Evolutionary conservation across 2,888 invertebrate species (phyloP), one percentile per base, ranked within the genome.

Genomic region (Schrankia costaestrigalis): DNA sequence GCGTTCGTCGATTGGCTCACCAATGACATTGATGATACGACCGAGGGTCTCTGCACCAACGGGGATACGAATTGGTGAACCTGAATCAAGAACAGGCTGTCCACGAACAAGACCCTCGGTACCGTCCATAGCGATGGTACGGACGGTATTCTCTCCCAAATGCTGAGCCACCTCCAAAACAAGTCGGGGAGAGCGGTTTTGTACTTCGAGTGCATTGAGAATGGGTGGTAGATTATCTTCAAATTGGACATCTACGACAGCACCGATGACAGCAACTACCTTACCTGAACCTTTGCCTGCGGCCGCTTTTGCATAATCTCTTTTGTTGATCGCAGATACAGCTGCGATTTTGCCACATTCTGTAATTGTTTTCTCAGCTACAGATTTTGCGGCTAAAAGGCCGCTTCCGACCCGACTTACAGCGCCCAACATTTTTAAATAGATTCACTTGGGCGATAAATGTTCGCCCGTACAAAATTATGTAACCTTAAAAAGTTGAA

Each of bases 161-260:
- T 97, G 97, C 82, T 97, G 96, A 27, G 96, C 94, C 35, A 97
- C 95, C 85, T 97, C 94, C 53, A 96, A 89, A 46, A 97, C 93
- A 34, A 97, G 90, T 44, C 97, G 39, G 14, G 97, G 95, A 40
- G 89, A 84, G 50, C 97, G 93, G 71, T 94, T 93, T 67, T 93
- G 90, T 3, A 98, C 97, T 83, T 98, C 97, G 64, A 98, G 89
- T 38, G 97, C 97, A 89, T 98, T 98, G 44, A 98, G 91, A 80
- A 98, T 98, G 31, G 96, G 93, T 34, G 98, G 98, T 31, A 98
- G 90, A 34, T 91, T 90, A 55, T 95, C 96, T 38, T 97, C 97
- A 74, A 98, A 98, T 79, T 97, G 97, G 4, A 98, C 98, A 78
- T 98, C 98, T 33, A 98, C 98, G 10, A 98, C 98, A 73, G 98